Conservation (phyloP, 2,113 vertebrate genomes). For the Pelecanoides urinatrix region DNA sequence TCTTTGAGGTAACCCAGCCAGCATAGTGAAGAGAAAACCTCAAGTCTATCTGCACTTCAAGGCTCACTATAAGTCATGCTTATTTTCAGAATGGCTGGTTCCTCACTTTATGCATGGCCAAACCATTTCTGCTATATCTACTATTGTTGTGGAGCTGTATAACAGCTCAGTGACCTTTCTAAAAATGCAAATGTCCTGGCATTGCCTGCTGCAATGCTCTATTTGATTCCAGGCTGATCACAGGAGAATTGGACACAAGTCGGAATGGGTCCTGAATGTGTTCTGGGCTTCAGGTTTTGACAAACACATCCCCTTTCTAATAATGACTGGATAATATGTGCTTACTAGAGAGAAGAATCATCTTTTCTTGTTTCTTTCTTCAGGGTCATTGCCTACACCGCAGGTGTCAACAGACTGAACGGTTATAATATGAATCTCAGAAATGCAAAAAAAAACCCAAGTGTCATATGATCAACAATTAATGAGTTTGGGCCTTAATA, state of each 20-base stretch:
- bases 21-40: constrained; percentile 30
- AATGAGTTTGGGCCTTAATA: not conserved
- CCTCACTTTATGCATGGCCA: not conserved
- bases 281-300: not conserved
- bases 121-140: not conserved
- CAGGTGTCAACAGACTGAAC: not conserved
- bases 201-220: not conserved
- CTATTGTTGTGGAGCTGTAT: not conserved
- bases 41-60: constrained; percentile 30
- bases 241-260: not conserved
- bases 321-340: not conserved
- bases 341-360: not conserved
- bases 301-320: not conserved
- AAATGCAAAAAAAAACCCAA: not conserved
- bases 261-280: not conserved
- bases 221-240: not conserved
- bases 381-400: not conserved
- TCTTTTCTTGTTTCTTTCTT: not conserved
- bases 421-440: not conserved
- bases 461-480: not conserved
- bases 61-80: not conserved
- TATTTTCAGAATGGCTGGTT: constrained; percentile 12
- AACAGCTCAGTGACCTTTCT: not conserved
- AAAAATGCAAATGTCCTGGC: not conserved
- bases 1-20: constrained; percentile 48